Evolutionary conservation across 1,140 invertebrate genomes (phyloP).

Genomic region (Drosophila malerkotliana): DNA sequence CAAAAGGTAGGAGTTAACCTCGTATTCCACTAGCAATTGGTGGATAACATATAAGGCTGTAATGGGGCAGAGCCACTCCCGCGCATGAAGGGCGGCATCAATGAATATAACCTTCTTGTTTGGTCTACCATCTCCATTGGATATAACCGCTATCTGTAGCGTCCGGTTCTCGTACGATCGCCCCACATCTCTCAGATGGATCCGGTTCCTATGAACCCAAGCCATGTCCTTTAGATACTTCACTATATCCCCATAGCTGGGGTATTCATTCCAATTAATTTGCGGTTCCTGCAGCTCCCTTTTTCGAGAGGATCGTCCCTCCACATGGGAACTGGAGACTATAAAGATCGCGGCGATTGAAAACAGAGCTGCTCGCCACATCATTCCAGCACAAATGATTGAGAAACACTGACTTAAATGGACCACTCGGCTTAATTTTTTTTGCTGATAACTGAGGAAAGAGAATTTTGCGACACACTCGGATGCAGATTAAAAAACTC

Average conservation of each 20-base stretch:
- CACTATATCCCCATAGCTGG: conserved; percentile 81
- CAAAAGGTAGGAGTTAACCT: conserved; percentile 82
- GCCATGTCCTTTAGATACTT: conserved; percentile 84
- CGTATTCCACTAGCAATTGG: conserved; percentile 85
- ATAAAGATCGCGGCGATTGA: conserved; percentile 8
- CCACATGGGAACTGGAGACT: not conserved
- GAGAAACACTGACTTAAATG: not conserved
- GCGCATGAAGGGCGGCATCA: conserved; percentile 86
- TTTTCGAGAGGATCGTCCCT: not conserved
- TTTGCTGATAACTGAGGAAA: not conserved
- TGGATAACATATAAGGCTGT: conserved; percentile 87
- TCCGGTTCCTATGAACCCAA: conserved; percentile 72
- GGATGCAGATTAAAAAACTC: too few species aligned
- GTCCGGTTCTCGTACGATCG: conserved; percentile 84
- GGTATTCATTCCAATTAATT: conserved; percentile 28
- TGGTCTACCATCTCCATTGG: conserved; percentile 55
- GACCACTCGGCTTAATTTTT: not conserved
- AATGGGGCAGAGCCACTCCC: conserved; percentile 87
- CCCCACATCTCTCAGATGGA: conserved; percentile 70
- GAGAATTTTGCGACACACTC: too few species aligned
- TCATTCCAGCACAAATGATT: not conserved
- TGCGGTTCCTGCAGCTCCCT: too few species aligned
- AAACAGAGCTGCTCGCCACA: conserved; percentile 26
- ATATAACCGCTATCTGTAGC: conserved; percentile 85
- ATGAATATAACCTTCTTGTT: conserved; percentile 85